Conservation (phyloP, 2,888 invertebrate genomes). For the Amphipoea oculea region DNA sequence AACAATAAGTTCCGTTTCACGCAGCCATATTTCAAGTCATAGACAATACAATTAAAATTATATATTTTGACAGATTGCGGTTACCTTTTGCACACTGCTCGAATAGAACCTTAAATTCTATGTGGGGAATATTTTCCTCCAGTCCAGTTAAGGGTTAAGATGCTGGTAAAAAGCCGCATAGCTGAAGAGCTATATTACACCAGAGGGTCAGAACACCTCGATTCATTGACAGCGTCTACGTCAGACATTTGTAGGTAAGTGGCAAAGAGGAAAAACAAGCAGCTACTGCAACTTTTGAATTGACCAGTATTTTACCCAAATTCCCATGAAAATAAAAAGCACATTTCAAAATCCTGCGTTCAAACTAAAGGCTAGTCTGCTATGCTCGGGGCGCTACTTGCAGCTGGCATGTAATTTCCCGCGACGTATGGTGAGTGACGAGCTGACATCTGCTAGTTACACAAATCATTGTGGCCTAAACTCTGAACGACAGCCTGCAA, state of each 20-base stretch:
- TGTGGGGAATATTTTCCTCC: too few species aligned
- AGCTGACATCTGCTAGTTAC: constrained; percentile 60
- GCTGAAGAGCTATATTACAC: not conserved
- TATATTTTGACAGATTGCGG: too few species aligned
- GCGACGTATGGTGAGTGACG: constrained; percentile 42
- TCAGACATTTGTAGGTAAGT: too few species aligned
- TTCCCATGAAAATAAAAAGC: not conserved
- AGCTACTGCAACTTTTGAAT: not conserved
- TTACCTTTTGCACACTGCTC: too few species aligned
- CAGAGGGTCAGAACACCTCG: not conserved
- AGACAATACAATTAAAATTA: too few species aligned
- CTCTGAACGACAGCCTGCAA: constrained; percentile 62
- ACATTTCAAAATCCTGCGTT: constrained; percentile 19
- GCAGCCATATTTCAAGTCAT: too few species aligned
- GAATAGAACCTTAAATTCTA: too few species aligned
- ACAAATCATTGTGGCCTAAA: constrained; percentile 64
- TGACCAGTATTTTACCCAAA: not conserved
- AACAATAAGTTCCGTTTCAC: too few species aligned
- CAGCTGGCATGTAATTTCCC: constrained; percentile 64
- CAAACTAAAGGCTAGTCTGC: constrained; percentile 12
- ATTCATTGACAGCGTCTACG: not conserved
- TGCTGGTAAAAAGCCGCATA: not conserved
- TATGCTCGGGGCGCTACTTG: constrained; percentile 17
- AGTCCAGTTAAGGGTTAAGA: too few species aligned
- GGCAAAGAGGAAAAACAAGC: not conserved